Evolutionary conservation across 1,140 invertebrate species (phyloP), one percentile per base, ranked within the genome.

Genomic region (Drosophila insularis): DNA sequence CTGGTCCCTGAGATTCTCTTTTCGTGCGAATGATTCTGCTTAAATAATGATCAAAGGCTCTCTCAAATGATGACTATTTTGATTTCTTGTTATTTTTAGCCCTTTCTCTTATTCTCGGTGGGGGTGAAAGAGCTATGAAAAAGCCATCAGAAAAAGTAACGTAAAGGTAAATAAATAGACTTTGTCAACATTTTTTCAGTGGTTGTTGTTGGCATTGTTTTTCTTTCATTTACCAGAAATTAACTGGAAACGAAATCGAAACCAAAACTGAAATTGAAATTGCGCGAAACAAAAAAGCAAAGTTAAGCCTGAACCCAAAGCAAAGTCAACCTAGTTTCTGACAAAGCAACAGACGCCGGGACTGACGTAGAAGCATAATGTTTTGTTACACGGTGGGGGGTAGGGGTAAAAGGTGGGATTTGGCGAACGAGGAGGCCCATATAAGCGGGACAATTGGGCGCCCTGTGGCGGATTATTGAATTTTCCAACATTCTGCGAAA

Each of bases 401-500:
- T 4, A 0, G 27, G 21, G 21, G 1, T 27, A 27, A 27, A 27
- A 27, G 27, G 27, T 27, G 27, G 27, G 27, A 1, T 27, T 27
- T 0, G 4, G 5, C 4, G 27, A 27, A 27, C 27, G 27, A 1
- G 27, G 27, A 27, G 27, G 27, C 27, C 27, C 27, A 32, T 53
- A 68, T 56, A 59, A 43, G 62, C 59, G 63, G 46, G 43, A 60
- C 66, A 66, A 76, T 71, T 68, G 74, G 60, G 81, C 68, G 82
- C 82, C 72, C 84, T 70, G 43, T 78, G 84, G 79, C 84, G 82
- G 79, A 87, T 87, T 87, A 87, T 87, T 87, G 82, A 87, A 87
- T 87, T 87, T 87, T 87, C 82, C 82, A 87, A 81, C 84, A 79
- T 89, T 82, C 71, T 73, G 27, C 27, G 27, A 27, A 27, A 27